phyloP scores from a whole-genome alignment of 2,113 vertebrate species.

The Abramis brama region DNA sequence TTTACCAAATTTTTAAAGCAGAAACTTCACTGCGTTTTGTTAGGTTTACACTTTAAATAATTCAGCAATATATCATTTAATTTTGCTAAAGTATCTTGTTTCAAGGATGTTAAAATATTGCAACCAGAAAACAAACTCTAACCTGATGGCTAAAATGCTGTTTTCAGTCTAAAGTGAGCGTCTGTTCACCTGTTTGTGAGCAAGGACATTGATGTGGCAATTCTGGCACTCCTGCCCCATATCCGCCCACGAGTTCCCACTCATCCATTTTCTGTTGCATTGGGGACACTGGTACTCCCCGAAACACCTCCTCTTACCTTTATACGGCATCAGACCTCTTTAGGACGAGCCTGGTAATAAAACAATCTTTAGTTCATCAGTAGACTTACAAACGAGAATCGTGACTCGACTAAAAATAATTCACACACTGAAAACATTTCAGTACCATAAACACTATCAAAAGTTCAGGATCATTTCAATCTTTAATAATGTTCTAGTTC shows the following conservation, averaged over 20 bases:
- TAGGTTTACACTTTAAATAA: background rate
- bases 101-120: background rate
- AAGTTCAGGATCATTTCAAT: background rate
- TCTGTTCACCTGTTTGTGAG: constrained; percentile 89
- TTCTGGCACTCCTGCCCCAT: constrained; percentile 98
- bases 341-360: constrained; percentile 85
- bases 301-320: constrained; percentile 95
- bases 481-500: background rate
- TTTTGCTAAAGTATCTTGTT: background rate
- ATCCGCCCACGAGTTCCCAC: constrained; percentile 97
- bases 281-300: constrained; percentile 97
- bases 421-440: too few species aligned
- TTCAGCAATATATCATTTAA: background rate
- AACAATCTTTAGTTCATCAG: background rate
- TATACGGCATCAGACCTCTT: constrained; percentile 93
- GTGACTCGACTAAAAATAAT: too few species aligned
- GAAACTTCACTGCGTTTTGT: background rate
- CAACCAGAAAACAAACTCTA: too few species aligned
- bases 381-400: background rate
- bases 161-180: too few species aligned
- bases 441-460: background rate
- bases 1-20: background rate
- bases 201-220: constrained; percentile 97
- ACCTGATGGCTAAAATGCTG: background rate
- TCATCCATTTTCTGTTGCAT: constrained; percentile 99